phyloP scores from a whole-genome alignment of 2,888 invertebrate species.

The Digitonthophagus gazella region DNA sequence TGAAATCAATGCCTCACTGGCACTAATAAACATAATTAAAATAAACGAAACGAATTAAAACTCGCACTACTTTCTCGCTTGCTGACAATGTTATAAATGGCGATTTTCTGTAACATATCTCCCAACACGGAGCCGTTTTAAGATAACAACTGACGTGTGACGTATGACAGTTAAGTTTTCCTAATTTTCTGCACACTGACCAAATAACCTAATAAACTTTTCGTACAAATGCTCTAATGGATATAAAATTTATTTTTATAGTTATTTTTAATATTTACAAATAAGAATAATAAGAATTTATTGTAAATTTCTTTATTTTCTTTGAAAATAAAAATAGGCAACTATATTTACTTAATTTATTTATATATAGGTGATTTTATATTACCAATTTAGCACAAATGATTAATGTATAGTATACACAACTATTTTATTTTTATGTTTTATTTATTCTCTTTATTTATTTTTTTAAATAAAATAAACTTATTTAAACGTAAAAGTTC shows the following conservation, averaged over 20 bases:
- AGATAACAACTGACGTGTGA: constrained; percentile 22
- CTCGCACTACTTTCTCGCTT: constrained; percentile 23
- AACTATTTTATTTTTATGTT: neutral
- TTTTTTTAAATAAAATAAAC: no score
- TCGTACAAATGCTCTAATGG: neutral
- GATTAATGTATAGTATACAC: no score
- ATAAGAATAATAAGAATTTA: no score
- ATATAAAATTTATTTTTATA: neutral
- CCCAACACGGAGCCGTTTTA: constrained; percentile 12
- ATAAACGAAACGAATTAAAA: constrained; percentile 38
- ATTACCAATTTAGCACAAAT: neutral
- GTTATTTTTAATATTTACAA: neutral
- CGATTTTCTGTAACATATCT: constrained; percentile 31
- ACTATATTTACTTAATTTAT: constrained; percentile 1
- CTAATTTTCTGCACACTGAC: neutral
- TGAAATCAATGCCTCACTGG: constrained; percentile 47
- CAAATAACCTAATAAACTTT: constrained; percentile 9
- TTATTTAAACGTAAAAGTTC: no score
- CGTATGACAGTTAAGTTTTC: constrained; percentile 17
- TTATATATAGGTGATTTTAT: constrained; percentile 2
- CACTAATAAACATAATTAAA: constrained; percentile 53
- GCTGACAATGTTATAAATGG: constrained; percentile 28
- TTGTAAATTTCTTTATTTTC: neutral
- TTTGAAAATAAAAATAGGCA: neutral
- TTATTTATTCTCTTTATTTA: neutral